phyloP scores from a whole-genome alignment of 2,113 vertebrate species.

The Gila orcuttii region DNA sequence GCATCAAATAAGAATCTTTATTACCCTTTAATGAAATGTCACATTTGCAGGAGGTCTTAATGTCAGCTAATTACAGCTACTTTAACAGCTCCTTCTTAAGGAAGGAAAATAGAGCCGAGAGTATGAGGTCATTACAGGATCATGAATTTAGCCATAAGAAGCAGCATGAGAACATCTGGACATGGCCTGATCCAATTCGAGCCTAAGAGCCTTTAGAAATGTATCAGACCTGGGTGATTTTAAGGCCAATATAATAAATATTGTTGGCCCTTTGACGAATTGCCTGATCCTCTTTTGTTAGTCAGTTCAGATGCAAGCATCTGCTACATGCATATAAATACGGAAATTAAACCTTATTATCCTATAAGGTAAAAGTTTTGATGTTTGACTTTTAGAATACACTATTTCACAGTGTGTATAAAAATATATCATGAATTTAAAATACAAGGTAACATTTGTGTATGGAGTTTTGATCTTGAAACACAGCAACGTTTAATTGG shows the following conservation, averaged over 20 bases:
- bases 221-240: not conserved
- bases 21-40: slow-evolving; percentile 27
- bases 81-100: not conserved
- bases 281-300: too few species aligned
- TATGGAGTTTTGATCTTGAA: not conserved
- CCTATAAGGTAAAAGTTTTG: not conserved
- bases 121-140: slow-evolving; percentile 6
- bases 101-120: not conserved
- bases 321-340: too few species aligned
- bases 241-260: not conserved
- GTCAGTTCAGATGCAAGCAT: too few species aligned
- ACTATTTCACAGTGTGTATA: too few species aligned
- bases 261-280: too few species aligned
- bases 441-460: not conserved
- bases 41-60: slow-evolving; percentile 3
- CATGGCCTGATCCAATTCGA: too few species aligned
- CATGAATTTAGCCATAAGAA: not conserved
- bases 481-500: not conserved
- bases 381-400: not conserved
- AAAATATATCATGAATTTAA: not conserved
- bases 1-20: not conserved
- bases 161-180: not conserved
- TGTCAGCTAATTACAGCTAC: not conserved
- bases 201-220: too few species aligned
- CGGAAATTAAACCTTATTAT: not conserved